These are phyloP conservation scores for Buathra laborator DNA, from an alignment of 2,888 invertebrate species.

Conservation along the genomic window DNA sequence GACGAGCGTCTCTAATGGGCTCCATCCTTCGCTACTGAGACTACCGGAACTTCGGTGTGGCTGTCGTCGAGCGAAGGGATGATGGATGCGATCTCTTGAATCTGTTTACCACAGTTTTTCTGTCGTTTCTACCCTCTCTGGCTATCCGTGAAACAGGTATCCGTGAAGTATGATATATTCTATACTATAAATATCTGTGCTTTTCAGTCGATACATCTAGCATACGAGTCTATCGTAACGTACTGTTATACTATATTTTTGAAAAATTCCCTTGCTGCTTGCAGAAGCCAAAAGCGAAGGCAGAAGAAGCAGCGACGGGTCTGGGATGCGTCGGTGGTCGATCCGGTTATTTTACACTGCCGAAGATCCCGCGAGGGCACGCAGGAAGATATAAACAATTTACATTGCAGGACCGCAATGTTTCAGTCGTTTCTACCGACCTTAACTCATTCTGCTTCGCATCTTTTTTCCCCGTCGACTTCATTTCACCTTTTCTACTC, in stretches of 20 bases:
- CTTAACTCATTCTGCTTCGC: slow-evolving; percentile 66
- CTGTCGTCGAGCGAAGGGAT: slow-evolving; percentile 50
- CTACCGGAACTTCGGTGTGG: slow-evolving; percentile 48
- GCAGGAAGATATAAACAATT: slow-evolving; percentile 74
- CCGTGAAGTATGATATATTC: not conserved
- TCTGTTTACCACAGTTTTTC: slow-evolving; percentile 12
- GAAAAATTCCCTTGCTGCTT: slow-evolving; percentile 32
- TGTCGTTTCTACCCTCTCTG: slow-evolving; percentile 11
- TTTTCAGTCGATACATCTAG: slow-evolving; percentile 54
- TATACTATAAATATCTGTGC: slow-evolving; percentile 50
- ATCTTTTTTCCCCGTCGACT: slow-evolving; percentile 17
- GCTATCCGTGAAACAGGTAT: slow-evolving; percentile 40
- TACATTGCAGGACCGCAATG: slow-evolving; percentile 74
- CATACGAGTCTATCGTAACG: slow-evolving; percentile 21
- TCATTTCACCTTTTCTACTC: not conserved
- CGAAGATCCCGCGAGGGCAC: slow-evolving; percentile 60
- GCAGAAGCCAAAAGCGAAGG: slow-evolving; percentile 39
- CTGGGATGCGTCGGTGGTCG: slow-evolving; percentile 72
- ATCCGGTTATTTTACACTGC: slow-evolving; percentile 72
- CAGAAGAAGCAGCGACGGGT: slow-evolving; percentile 52
- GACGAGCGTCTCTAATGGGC: slow-evolving; percentile 48
- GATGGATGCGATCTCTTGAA: slow-evolving; percentile 40
- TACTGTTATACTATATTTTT: slow-evolving; percentile 18
- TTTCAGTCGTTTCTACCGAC: slow-evolving; percentile 70
- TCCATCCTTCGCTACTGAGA: slow-evolving; percentile 37